Conservation (phyloP, 2,113 vertebrate genomes). For the Crotalus horridus region DNA sequence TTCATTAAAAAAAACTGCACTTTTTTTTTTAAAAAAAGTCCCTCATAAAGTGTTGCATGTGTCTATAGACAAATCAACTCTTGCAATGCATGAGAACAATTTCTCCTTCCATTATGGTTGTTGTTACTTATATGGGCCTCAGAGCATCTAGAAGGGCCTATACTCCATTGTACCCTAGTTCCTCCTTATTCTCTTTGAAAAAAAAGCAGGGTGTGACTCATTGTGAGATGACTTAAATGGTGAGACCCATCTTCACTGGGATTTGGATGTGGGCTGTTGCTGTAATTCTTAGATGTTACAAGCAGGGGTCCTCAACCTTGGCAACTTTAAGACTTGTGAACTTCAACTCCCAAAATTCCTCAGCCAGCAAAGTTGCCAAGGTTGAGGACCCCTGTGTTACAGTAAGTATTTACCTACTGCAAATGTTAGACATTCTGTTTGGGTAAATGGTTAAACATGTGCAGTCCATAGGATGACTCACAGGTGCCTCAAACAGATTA, state of each 20-base stretch:
- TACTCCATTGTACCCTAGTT: background rate
- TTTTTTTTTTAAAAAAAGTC: background rate
- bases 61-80: background rate
- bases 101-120: background rate
- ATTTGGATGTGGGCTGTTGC: background rate
- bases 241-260: background rate
- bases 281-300: background rate
- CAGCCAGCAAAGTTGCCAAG: no score
- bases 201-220: background rate
- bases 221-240: background rate
- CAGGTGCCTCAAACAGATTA: background rate
- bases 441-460: background rate
- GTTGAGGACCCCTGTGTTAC: no score
- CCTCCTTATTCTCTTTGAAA: background rate
- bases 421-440: background rate
- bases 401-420: background rate
- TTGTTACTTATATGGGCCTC: background rate
- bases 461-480: background rate
- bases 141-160: background rate
- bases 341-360: no score
- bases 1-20: background rate
- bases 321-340: no score
- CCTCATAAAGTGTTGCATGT: background rate
- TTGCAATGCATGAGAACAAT: background rate
- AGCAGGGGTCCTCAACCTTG: no score